phyloP scores from a whole-genome alignment of 37 sponge, comb jelly and placozoan species.

The Halisarca cf. caerulea region DNA sequence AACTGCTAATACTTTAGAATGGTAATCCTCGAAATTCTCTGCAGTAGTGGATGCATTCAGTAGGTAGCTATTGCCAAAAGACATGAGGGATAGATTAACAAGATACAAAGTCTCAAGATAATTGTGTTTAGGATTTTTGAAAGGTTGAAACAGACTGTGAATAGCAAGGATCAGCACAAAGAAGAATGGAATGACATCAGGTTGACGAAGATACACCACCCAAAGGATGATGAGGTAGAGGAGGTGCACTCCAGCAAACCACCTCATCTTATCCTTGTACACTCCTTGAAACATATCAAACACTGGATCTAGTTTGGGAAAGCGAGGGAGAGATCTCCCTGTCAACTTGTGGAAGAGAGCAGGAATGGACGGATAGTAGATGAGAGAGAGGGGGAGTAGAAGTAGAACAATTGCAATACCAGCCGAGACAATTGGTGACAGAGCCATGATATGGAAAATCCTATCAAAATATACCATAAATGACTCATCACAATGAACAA shows the following conservation, averaged over 20 bases:
- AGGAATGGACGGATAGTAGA: slow-evolving; percentile 5
- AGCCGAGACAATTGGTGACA: no score
- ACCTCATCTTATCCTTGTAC: background rate
- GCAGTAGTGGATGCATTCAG: no score
- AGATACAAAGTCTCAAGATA: slow-evolving; percentile 2
- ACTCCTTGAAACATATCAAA: slow-evolving; percentile 27
- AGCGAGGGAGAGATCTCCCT: background rate
- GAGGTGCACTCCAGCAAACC: background rate
- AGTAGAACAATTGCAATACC: no score
- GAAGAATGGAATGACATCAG: no score
- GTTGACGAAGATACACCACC: background rate
- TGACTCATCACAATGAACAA: no score
- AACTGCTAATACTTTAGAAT: no score
- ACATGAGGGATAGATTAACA: background rate
- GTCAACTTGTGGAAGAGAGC: background rate
- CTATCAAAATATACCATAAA: no score
- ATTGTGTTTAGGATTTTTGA: background rate
- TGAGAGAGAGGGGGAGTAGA: background rate
- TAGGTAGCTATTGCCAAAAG: no score
- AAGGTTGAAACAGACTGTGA: background rate
- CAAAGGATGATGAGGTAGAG: slow-evolving; percentile 11
- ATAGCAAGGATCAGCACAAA: background rate
- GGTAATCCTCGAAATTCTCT: no score
- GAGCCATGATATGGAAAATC: no score
- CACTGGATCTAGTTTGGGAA: slow-evolving; percentile 2